phyloP scores from a whole-genome alignment of 1,140 invertebrate genomes.

The Homarus americanus region DNA sequence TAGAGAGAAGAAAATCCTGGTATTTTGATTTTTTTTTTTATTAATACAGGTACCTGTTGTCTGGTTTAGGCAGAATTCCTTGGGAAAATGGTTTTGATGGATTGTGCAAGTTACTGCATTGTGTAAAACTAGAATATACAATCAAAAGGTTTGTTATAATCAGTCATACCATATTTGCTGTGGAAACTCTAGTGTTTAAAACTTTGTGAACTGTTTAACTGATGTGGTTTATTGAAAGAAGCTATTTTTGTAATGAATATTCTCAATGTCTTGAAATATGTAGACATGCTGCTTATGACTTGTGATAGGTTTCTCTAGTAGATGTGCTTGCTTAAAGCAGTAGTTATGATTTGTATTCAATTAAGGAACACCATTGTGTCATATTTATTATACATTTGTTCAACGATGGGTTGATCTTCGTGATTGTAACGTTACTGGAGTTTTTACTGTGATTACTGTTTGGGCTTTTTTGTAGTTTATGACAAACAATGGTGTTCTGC shows the following conservation, averaged over 20 bases:
- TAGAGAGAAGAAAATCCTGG: not conserved
- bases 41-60: not conserved
- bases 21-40: not conserved
- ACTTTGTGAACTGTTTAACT: constrained; percentile 36
- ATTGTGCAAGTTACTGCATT: not conserved
- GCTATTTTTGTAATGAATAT: constrained; percentile 61
- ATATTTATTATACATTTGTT: constrained; percentile 10
- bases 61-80: not conserved
- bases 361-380: constrained; percentile 60
- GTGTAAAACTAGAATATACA: not conserved
- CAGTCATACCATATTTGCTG: constrained; percentile 9
- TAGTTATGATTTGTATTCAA: constrained; percentile 35
- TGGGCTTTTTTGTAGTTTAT: constrained; percentile 21
- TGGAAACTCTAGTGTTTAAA: constrained; percentile 34
- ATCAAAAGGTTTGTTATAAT: constrained; percentile 21
- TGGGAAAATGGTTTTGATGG: constrained; percentile 1
- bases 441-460: constrained; percentile 40
- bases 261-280: constrained; percentile 51
- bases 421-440: constrained; percentile 35
- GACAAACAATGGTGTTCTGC: constrained; percentile 43
- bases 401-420: not conserved
- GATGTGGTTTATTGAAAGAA: constrained; percentile 50
- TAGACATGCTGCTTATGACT: constrained; percentile 54
- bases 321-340: constrained; percentile 53
- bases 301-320: constrained; percentile 58